phyloP scores from a whole-genome alignment of 2,797 vertebrate genomes.

The Neopelma chrysocephalum region DNA sequence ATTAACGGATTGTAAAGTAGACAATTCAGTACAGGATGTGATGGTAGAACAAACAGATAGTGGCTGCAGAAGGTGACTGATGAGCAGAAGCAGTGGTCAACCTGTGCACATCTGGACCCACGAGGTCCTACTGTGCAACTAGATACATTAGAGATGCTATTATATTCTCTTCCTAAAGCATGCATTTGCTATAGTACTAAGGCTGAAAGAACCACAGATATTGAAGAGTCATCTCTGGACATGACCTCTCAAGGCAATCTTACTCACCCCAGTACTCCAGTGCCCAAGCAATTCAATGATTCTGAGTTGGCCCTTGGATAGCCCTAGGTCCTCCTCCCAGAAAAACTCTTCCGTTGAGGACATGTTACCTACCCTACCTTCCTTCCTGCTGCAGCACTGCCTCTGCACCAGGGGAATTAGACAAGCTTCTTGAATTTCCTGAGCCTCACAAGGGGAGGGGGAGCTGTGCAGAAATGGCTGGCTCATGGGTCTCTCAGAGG shows the following conservation, averaged over 20 bases:
- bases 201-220: neutral
- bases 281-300: neutral
- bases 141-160: neutral
- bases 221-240: accelerated
- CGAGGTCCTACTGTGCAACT: accelerated
- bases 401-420: neutral
- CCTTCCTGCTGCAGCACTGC: neutral
- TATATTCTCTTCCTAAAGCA: neutral
- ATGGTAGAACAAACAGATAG: neutral
- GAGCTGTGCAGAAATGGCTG: neutral
- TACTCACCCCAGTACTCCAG: neutral
- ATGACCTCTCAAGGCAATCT: neutral
- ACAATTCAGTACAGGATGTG: neutral
- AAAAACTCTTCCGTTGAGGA: neutral
- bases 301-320: neutral
- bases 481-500: neutral
- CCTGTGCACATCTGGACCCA: neutral
- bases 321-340: neutral
- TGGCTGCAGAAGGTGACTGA: neutral
- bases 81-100: neutral
- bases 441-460: neutral
- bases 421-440: neutral
- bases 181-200: neutral
- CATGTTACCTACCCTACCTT: accelerated
- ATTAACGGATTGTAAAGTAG: neutral